Evolutionary conservation across 2,797 vertebrate genomes (phyloP), one percentile per base, ranked within the genome.

Genomic region (Ispidina lecontei): DNA sequence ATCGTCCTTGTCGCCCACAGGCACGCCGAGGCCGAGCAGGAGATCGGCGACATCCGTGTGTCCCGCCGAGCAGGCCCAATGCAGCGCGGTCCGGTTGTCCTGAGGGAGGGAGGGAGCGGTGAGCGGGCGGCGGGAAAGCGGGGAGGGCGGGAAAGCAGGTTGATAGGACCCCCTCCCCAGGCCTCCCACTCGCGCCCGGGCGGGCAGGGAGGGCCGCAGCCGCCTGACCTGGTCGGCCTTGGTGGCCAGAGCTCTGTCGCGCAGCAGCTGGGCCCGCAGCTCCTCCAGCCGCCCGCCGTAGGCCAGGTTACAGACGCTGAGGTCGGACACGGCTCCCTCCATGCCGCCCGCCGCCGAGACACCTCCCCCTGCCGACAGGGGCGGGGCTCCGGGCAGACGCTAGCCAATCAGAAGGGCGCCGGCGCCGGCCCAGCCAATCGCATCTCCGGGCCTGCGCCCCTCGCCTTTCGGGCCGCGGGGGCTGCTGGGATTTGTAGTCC

Each of bases 41-140:
- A 99, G 98, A 35, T 98, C 97, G 20, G 98, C 99, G 56, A 99
- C 98, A 29, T 98, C 92, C 21, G 97, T 96, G 96, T 98, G 98
- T 51, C 99, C 99, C 4, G 99, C 99, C 35, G 99, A 99, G 91
- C 99, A 99, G 15, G 99, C 99, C 99, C 99, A 99, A 77, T 99
- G 99, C 43, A 99, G 97, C 5, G 98, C 98, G 14, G 98, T 99
- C 68, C 99, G 98, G 13, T 96, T 95, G 96, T 98, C 99, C 99
- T 98, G 90, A 31, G 81, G 47, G 63, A 64, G 18, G 28, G 33
- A 63, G 28, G 21, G 46, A 65, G 39, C n/a, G n/a, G n/a, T 76
- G 51, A 88, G 87, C 25, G 76, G 20, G n/a, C 7, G 26, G 59
- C 49, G 41, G 20, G 43, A 6, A 22, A 22, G 43, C 5, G 22